Evolutionary conservation across 2,797 vertebrate species (phyloP).

Genomic region (Hipposideros larvatus): DNA sequence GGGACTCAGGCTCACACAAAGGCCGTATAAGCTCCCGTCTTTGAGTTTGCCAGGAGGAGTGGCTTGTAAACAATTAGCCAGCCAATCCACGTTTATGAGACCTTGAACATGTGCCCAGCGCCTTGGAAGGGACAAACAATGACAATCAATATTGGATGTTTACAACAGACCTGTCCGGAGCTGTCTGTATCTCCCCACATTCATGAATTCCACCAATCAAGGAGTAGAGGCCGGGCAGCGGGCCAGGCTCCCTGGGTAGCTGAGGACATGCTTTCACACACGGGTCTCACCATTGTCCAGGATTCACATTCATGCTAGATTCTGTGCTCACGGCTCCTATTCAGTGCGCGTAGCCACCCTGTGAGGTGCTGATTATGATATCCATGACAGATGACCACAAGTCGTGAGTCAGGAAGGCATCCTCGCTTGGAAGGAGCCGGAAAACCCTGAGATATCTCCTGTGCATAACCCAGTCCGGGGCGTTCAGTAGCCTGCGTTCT

Average conservation of each 20-base stretch:
- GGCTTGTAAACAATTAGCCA: slow-evolving; percentile 39
- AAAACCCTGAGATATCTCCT: not conserved
- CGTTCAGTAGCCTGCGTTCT: not conserved
- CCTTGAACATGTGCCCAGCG: not conserved
- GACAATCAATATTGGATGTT: not conserved
- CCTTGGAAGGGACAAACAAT: not conserved
- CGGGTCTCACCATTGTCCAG: not conserved
- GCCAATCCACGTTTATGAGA: not conserved
- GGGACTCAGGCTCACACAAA: slow-evolving; percentile 28
- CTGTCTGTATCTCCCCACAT: not conserved
- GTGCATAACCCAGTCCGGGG: fast-evolving
- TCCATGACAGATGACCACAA: not conserved
- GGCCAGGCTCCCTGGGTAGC: not conserved
- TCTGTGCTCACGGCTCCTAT: not conserved
- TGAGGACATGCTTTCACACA: not conserved
- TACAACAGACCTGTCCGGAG: slow-evolving; percentile 19
- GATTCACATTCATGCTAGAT: not conserved
- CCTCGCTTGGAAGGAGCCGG: not conserved
- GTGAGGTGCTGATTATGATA: not conserved
- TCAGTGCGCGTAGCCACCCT: not conserved
- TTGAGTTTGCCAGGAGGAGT: slow-evolving; percentile 65
- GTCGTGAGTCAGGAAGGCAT: not conserved
- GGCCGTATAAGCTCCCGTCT: not conserved
- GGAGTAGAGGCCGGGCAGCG: not conserved
- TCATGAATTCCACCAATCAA: not conserved